Evolutionary conservation across 1,140 invertebrate genomes (phyloP), one percentile per base, ranked within the genome.

Genomic region (Lithobius niger): DNA sequence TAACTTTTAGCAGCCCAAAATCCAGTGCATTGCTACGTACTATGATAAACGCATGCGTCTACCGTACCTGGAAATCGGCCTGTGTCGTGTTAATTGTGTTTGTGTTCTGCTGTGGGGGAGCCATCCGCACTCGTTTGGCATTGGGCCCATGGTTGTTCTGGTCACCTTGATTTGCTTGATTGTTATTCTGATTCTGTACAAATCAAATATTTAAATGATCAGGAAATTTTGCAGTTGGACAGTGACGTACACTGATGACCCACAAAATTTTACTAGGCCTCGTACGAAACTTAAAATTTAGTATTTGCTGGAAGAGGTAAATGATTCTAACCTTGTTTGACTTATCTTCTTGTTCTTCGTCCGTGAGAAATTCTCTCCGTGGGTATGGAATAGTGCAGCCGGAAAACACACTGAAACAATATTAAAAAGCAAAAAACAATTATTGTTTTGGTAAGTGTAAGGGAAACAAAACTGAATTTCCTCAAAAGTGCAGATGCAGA

Each of bases 301-400:
- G 52, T 44, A 42, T n/a, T n/a, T n/a, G n/a, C n/a, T n/a, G 56
- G 48, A 18, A 31, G 1, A n/a, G 16, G n/a, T n/a, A n/a, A n/a
- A 19, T 22, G 74, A 88, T 88, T 57, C 84, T 89, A 56, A 67
- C 64, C 16, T 67, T 72, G 66, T 92, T 88, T 55, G 84, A 82
- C 71, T 94, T 92, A 65, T 94, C 88, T 59, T 98, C 94, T 65
- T 94, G 91, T 66, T 97, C 92, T 61, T 98, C 95, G 66, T 98
- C 94, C 18, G 90, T 96, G 49, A 98, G 77, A 71, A 98, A 99
- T 71, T 99, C 95, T 64, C 95, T 74, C 71, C 98, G 98, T 1
- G 95, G 95, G 75, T 99, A 99, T 1, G 96, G 96, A 69, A 99
- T 99, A 3, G 87, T 81, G 68, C 86, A 92, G 15, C 90, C 92